Percentiles rank a stretch among this genome's conserved stretches.
Evolutionary conservation across 2,113 vertebrate species (phyloP).

Genomic region (Delphinapterus leucas): DNA sequence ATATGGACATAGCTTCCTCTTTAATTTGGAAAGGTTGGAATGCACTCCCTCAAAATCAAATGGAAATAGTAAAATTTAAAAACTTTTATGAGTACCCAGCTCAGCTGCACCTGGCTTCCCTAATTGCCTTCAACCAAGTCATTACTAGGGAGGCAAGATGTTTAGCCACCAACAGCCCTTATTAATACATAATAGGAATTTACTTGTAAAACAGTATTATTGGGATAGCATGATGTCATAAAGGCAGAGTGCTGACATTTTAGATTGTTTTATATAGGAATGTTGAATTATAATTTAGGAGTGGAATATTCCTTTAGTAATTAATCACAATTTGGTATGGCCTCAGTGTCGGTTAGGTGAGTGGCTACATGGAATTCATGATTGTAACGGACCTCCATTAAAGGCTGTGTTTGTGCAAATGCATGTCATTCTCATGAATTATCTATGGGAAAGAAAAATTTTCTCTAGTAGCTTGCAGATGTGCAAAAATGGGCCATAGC

Average conservation of each 20-base stretch:
- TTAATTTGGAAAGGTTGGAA: constrained; percentile 90
- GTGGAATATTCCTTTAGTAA: constrained; percentile 80
- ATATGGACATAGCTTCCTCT: constrained; percentile 84
- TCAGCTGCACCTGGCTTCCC: constrained; percentile 93
- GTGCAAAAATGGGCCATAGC: constrained; percentile 30
- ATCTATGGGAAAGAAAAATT: constrained; percentile 22
- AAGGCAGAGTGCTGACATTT: constrained; percentile 88
- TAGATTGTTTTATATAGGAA: constrained; percentile 85
- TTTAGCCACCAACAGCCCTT: constrained; percentile 88
- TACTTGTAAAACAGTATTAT: constrained; percentile 89
- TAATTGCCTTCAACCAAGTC: constrained; percentile 93
- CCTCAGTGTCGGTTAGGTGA: constrained; percentile 60
- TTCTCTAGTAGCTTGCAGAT: constrained; percentile 24
- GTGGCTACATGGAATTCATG: constrained; percentile 41
- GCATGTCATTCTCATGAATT: constrained; percentile 60
- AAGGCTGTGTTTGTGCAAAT: constrained; percentile 39
- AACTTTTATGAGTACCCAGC: constrained; percentile 92
- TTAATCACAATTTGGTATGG: constrained; percentile 79
- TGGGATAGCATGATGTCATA: constrained; percentile 87
- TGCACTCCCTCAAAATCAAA: constrained; percentile 86
- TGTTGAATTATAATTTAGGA: constrained; percentile 82
- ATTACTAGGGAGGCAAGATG: constrained; percentile 86
- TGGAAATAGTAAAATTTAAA: constrained; percentile 98
- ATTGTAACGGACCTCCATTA: constrained; percentile 51
- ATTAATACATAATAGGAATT: constrained; percentile 89